Percentiles rank a stretch among this genome's conserved stretches.
phyloP scores from a whole-genome alignment of 1,140 invertebrate genomes.

The Drosophila arizonae region DNA sequence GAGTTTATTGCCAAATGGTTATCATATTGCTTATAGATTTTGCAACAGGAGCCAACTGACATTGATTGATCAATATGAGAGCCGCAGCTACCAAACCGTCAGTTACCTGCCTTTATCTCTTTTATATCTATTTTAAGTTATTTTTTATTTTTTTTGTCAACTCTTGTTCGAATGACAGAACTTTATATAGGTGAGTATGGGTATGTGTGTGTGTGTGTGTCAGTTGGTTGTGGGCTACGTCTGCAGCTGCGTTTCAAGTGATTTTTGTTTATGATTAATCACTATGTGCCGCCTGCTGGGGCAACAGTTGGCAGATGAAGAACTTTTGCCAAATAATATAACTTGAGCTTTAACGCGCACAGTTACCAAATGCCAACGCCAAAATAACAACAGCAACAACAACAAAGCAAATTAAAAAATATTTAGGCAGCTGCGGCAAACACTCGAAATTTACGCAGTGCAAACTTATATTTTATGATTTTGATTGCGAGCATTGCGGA shows the following conservation, averaged over 20 bases:
- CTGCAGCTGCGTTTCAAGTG: constrained; percentile 45
- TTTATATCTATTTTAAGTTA: not conserved
- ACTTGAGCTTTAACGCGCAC: constrained; percentile 58
- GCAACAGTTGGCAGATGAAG: constrained; percentile 43
- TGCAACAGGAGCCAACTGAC: constrained; percentile 54
- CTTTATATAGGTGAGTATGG: not conserved
- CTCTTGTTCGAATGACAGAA: constrained; percentile 55
- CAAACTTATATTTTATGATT: constrained; percentile 81
- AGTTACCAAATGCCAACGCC: constrained; percentile 29
- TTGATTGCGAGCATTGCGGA: constrained; percentile 54
- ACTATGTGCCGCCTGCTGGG: constrained; percentile 40
- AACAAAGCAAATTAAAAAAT: constrained; percentile 76
- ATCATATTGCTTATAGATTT: constrained; percentile 81
- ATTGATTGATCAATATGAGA: constrained; percentile 78
- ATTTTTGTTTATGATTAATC: constrained; percentile 70
- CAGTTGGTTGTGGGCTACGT: not conserved
- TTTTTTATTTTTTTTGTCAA: constrained; percentile 53
- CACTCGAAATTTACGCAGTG: constrained; percentile 72
- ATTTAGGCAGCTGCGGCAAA: constrained; percentile 74
- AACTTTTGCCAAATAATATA: constrained; percentile 50
- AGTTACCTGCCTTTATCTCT: constrained; percentile 27
- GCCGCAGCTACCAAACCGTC: constrained; percentile 58
- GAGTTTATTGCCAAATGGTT: constrained; percentile 80
- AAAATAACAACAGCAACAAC: constrained; percentile 28
- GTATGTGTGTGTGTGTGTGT: not conserved